Percentiles rank a stretch among this genome's conserved stretches.
Conservation (phyloP, 1,140 invertebrate species). For the Orussus abietinus region DNA sequence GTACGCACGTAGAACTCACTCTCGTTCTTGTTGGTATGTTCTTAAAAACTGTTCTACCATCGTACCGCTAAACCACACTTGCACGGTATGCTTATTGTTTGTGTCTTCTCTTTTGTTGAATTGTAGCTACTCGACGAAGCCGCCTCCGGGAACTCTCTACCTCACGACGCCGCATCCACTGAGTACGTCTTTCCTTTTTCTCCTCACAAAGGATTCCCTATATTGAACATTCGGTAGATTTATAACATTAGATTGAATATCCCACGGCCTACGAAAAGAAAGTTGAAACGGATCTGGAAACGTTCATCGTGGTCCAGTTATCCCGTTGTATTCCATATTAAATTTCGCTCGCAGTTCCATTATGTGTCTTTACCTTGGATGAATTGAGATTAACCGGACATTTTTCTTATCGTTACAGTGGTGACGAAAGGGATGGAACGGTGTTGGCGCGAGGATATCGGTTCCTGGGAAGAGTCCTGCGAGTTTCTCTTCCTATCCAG, state of each 20-base stretch:
- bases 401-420: slow-evolving; percentile 44
- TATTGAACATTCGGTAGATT: background rate
- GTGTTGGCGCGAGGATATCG: slow-evolving; percentile 70
- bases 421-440: slow-evolving; percentile 54
- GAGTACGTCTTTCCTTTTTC: slow-evolving; percentile 45
- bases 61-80: slow-evolving; percentile 30
- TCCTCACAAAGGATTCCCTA: too few relatives aligned
- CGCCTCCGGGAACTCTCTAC: slow-evolving; percentile 38
- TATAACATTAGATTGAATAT: background rate
- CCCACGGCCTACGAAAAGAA: too few relatives aligned
- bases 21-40: background rate
- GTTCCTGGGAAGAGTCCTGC: slow-evolving; percentile 81
- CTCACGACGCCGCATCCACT: slow-evolving; percentile 31
- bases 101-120: slow-evolving; percentile 51
- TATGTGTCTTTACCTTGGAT: background rate
- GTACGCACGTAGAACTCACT: background rate
- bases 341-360: too few relatives aligned
- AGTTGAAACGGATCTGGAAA: too few relatives aligned
- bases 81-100: slow-evolving; percentile 55
- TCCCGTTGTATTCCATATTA: too few relatives aligned
- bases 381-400: background rate
- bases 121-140: slow-evolving; percentile 51
- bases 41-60: too few relatives aligned
- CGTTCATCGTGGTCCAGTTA: too few relatives aligned
- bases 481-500: slow-evolving; percentile 87